phyloP scores from a whole-genome alignment of 2,888 invertebrate genomes.

The Plebejus argus region DNA sequence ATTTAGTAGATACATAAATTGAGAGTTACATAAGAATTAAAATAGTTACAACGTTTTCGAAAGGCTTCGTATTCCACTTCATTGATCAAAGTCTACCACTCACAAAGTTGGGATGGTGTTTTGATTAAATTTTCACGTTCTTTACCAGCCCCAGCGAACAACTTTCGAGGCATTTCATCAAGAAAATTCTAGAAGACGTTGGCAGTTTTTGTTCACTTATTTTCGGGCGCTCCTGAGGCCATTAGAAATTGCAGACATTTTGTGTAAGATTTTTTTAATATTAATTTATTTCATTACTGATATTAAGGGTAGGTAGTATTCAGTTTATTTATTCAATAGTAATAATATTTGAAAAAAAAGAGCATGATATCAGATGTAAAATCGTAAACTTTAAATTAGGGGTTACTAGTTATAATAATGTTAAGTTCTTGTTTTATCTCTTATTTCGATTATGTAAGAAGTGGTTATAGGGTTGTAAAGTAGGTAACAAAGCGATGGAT shows the following conservation, averaged over 20 bases:
- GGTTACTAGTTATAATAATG: background rate
- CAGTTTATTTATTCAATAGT: background rate
- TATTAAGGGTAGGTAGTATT: background rate
- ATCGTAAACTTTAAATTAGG: background rate
- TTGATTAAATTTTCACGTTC: constrained; percentile 58
- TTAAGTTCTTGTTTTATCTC: background rate
- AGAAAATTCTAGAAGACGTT: constrained; percentile 6
- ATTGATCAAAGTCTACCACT: constrained; percentile 56
- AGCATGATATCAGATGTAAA: background rate
- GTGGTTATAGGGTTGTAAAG: background rate
- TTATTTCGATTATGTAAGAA: background rate
- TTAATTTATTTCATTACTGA: background rate
- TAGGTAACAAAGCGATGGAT: background rate
- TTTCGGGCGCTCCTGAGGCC: background rate
- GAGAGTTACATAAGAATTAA: background rate
- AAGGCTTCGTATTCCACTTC: constrained; percentile 49
- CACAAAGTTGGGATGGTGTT: constrained; percentile 48
- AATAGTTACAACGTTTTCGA: constrained; percentile 46
- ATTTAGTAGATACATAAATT: background rate
- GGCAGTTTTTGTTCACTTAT: constrained; percentile 32
- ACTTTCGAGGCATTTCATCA: constrained; percentile 7
- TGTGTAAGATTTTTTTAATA: background rate
- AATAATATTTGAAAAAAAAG: background rate
- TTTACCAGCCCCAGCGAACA: constrained; percentile 29
- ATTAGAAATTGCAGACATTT: background rate